A percentile compares a stretch with the other conserved stretches of the same genome.
Conservation (phyloP, 2,113 vertebrate species). For the Leptobrachium leishanense region DNA sequence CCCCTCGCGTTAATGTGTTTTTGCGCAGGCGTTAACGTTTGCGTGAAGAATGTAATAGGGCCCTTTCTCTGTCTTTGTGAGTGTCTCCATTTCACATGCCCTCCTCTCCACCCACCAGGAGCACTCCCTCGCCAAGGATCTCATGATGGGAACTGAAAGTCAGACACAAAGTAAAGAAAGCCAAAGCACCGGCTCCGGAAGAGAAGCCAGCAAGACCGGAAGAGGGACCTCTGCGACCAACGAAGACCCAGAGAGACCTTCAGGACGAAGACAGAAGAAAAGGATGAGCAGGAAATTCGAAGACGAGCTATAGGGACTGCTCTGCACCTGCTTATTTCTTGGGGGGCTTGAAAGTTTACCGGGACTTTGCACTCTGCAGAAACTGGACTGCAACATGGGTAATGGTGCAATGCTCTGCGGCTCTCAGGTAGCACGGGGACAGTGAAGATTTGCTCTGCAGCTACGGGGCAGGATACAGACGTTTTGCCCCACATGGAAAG, state of each 20-base stretch:
- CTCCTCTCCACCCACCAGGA: neutral
- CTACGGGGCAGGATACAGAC: neutral
- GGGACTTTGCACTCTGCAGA: neutral
- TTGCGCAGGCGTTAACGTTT: too few relatives aligned
- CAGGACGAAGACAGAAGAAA: slow-evolving; percentile 22
- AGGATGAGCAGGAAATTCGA: slow-evolving; percentile 23
- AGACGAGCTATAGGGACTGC: slow-evolving; percentile 35
- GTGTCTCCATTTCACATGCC: too few relatives aligned
- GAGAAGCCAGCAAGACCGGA: neutral
- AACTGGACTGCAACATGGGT: neutral
- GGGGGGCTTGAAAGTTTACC: neutral
- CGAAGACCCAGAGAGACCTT: slow-evolving; percentile 1
- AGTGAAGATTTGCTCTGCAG: neutral
- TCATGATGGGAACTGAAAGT: neutral
- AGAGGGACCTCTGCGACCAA: neutral
- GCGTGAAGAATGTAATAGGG: too few relatives aligned
- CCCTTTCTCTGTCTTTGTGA: too few relatives aligned
- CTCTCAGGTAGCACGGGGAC: too few relatives aligned
- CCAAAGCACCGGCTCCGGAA: neutral
- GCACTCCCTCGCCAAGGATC: neutral
- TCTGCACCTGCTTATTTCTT: neutral
- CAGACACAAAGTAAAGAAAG: neutral
- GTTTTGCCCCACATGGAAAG: neutral
- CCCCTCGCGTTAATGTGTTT: too few relatives aligned
- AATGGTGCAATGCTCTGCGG: neutral